Conservation (phyloP, 2,797 vertebrate genomes). For the Cyprinella venusta region DNA sequence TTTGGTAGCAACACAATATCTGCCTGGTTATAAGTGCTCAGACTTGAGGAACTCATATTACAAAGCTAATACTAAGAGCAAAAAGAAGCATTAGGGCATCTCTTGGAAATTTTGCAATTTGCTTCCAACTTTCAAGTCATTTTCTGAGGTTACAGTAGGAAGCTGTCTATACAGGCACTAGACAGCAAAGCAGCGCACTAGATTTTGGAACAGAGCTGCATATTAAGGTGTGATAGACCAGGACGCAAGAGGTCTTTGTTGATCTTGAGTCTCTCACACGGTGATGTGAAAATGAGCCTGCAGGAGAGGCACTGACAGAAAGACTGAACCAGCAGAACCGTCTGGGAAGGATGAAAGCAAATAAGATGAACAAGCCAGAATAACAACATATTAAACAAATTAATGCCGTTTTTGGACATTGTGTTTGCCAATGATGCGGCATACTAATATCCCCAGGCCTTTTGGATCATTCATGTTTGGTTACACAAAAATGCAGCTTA, state of each 20-base stretch:
- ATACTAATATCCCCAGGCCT: slow-evolving; percentile 9
- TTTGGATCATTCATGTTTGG: slow-evolving; percentile 2
- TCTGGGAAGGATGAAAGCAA: slow-evolving; percentile 2
- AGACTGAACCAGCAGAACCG: background rate
- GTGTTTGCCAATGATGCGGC: slow-evolving; percentile 5
- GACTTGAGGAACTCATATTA: background rate
- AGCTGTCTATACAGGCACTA: background rate
- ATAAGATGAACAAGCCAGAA: background rate
- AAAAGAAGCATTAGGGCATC: background rate
- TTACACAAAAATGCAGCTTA: background rate
- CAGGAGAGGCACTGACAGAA: background rate
- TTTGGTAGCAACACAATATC: background rate
- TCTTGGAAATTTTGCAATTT: background rate
- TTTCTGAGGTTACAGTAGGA: background rate
- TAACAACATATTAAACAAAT: background rate
- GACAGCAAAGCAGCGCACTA: background rate
- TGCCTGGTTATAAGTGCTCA: background rate
- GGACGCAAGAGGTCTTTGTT: slow-evolving; percentile 4
- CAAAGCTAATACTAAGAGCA: background rate
- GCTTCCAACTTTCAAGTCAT: background rate
- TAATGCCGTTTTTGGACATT: background rate
- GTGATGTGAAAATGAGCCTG: background rate
- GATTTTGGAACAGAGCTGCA: background rate
- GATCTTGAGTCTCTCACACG: slow-evolving; percentile 3
- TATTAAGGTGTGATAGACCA: slow-evolving; percentile 5